Evolutionary conservation across 2,113 vertebrate genomes (phyloP).

Genomic region (Tenrec ecaudatus): DNA sequence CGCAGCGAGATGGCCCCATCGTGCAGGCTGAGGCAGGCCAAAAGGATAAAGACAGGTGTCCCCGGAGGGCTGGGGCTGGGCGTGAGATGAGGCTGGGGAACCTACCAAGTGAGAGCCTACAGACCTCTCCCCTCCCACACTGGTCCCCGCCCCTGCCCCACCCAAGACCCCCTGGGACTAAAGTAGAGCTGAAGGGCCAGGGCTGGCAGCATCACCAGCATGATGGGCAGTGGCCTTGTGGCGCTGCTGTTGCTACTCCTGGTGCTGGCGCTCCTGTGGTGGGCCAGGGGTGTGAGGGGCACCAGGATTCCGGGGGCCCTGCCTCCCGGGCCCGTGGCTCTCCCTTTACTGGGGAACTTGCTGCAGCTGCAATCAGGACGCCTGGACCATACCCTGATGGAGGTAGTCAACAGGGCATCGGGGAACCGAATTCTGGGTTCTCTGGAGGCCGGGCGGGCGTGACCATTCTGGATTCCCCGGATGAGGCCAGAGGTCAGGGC

Average conservation of each 20-base stretch:
- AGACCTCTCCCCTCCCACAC: not conserved
- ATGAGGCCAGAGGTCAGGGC: not conserved
- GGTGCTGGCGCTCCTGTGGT: not conserved
- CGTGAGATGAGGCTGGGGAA: not conserved
- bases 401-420: not conserved
- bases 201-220: not conserved
- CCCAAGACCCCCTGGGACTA: not conserved
- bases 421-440: not conserved
- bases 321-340: not conserved
- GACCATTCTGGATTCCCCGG: not conserved
- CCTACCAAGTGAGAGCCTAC: not conserved
- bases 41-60: not conserved
- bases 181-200: not conserved
- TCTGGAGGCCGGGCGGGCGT: not conserved
- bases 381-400: not conserved
- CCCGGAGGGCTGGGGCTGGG: not conserved
- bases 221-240: rapidly evolving
- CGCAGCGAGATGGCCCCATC: not conserved
- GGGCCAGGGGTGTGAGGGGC: rapidly evolving
- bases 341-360: not conserved
- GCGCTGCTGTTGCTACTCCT: not conserved
- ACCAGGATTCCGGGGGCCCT: not conserved
- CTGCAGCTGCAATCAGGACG: conserved; percentile 10
- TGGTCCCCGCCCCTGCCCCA: not conserved
- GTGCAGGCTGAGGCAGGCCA: not conserved